Base-by-base conservation (phyloP, 1,140 invertebrate genomes). In the Asbolus verrucosus region DNA sequence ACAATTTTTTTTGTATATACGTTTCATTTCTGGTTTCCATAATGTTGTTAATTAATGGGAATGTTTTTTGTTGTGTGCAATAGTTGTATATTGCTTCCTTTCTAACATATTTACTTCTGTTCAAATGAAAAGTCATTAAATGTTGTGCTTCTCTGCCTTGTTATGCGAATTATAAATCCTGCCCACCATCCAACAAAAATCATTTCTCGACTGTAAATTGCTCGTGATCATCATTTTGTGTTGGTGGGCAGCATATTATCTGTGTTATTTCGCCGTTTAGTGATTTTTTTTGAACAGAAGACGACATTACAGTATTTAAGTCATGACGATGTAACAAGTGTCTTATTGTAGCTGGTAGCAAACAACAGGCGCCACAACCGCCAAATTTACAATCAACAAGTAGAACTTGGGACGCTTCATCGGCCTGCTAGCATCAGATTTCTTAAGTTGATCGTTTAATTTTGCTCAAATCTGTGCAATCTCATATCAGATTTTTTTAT, bases 311-410 rank as follows among this genome's bases (percentile, higher is more conserved):
- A n/a, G n/a, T n/a, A n/a, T n/a, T n/a, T n/a, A n/a, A n/a, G n/a
- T n/a, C n/a, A n/a, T n/a, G n/a, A 33, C 16, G n/a, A 33, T 62
- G 60, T 33, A 31, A 67, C 30, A 14, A 36, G 33, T 27, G 13
- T 15, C 13, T 69, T 75, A 24, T 76, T 75, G 33, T 69, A 77
- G 76, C 68, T 11, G 63, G 59, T 39, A 70, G 67, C 31, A 77
- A 77, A 68, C 76, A 77, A 65, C 76, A 75, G 16, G 76, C 76
- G 13, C 76, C 76, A 6, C 73, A 70, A 30, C 76, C 75, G 8
- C 75, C 75, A 9, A 41, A 65, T 43, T 41, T 41, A 19, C 61
- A 65, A 43, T 21, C 62, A n/a, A 65, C 69, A 54, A 71, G 69
- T 15, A 27, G 69, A 50, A 19, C 62, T 27, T 73, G 74, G 74